These are phyloP conservation scores for Pangasius krempfi DNA, from an alignment of 2,797 vertebrate genomes.

Conservation along the genomic window DNA sequence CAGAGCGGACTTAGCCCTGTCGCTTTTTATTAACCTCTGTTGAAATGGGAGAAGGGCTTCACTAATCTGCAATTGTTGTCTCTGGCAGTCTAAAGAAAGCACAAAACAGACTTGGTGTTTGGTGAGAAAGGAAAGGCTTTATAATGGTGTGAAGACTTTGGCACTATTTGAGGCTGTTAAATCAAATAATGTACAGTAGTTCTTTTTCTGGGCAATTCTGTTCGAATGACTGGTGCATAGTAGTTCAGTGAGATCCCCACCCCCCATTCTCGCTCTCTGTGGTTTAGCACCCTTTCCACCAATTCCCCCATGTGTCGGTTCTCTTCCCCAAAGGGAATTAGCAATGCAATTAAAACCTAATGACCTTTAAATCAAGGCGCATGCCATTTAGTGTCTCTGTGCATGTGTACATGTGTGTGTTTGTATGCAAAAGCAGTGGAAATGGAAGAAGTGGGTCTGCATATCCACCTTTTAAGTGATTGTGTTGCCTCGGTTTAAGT, in stretches of 20 bases:
- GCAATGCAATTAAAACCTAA: conserved; percentile 72
- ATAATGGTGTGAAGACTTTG: conserved; percentile 76
- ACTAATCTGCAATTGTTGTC: conserved; percentile 94
- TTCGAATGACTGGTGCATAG: conserved; percentile 66
- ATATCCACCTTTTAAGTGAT: conserved; percentile 20
- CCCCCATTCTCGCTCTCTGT: conserved; percentile 11
- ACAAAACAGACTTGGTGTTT: conserved; percentile 87
- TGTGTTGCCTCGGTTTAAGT: conserved; percentile 17
- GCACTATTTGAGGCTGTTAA: conserved; percentile 68
- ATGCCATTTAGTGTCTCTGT: conserved; percentile 35
- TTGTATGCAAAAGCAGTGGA: conserved; percentile 37
- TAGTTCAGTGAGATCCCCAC: conserved; percentile 25
- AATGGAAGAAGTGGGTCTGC: conserved; percentile 1
- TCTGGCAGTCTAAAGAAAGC: conserved; percentile 86
- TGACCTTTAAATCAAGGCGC: conserved; percentile 70
- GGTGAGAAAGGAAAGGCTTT: conserved; percentile 76
- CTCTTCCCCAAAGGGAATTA: conserved; percentile 66
- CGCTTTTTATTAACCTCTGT: conserved; percentile 99
- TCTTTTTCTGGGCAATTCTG: conserved; percentile 52
- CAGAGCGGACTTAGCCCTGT: conserved; percentile 97
- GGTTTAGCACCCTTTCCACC: conserved; percentile 25
- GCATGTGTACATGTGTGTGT: conserved; percentile 24
- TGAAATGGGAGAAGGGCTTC: conserved; percentile 94
- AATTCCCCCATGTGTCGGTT: conserved; percentile 50
- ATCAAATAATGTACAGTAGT: conserved; percentile 69